Conservation (phyloP, 2,888 invertebrate species). For the Orthosia gracilis region DNA sequence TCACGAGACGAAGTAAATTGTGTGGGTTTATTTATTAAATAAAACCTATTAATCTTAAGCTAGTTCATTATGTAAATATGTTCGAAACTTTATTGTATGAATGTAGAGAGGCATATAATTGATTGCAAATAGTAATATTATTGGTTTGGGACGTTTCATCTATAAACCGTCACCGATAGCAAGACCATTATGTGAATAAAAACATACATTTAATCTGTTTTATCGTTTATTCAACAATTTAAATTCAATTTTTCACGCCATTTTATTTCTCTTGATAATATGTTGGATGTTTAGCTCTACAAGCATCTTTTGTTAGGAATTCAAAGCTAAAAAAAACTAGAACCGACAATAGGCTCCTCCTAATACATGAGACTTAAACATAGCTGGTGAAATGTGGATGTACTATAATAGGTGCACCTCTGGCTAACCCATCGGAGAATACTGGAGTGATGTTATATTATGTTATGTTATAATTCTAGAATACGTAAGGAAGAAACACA, state of each 20-base stretch:
- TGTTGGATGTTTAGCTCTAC: neutral
- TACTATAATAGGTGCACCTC: too few species aligned
- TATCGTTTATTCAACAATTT: neutral
- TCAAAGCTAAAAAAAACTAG: neutral
- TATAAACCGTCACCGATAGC: neutral
- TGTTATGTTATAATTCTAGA: neutral
- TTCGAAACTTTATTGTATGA: constrained; percentile 31
- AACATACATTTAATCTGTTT: neutral
- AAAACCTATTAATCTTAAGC: constrained; percentile 33
- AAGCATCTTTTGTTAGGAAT: neutral
- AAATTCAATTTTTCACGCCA: neutral
- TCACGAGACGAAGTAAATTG: constrained; percentile 12
- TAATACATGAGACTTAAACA: too few species aligned
- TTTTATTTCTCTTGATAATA: too few species aligned
- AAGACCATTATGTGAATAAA: neutral
- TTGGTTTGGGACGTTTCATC: constrained; percentile 19
- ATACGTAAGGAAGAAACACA: neutral
- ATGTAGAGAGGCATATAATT: constrained; percentile 50
- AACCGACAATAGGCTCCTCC: too few species aligned
- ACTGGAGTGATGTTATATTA: too few species aligned
- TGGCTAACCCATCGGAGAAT: neutral
- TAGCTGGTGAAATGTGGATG: too few species aligned
- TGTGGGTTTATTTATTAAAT: constrained; percentile 37
- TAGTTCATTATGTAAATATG: constrained; percentile 53
- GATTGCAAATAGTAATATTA: constrained; percentile 48